phyloP scores from a whole-genome alignment of 2,888 invertebrate genomes.

The Axea sp. region DNA sequence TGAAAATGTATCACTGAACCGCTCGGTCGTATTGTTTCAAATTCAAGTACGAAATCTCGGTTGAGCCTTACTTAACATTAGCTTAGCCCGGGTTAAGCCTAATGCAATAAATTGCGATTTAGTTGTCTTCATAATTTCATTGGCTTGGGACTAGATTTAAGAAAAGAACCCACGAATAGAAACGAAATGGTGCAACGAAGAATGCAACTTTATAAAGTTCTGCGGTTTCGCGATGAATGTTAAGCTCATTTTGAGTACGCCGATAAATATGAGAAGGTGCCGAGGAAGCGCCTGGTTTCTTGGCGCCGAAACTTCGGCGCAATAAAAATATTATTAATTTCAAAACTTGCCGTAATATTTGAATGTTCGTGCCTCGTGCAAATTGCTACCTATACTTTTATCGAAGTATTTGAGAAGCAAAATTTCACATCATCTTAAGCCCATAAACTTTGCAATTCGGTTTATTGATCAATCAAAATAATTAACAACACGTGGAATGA shows the following conservation, averaged over 20 bases:
- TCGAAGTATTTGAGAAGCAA: no score
- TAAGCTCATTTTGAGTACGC: conserved; percentile 21
- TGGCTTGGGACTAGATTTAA: conserved; percentile 55
- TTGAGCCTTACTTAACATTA: conserved; percentile 62
- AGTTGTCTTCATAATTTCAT: conserved; percentile 60
- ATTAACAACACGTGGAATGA: no score
- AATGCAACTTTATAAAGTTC: conserved; percentile 48
- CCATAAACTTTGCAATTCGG: no score
- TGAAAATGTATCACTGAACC: conserved; percentile 41
- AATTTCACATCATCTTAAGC: no score
- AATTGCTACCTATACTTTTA: no score
- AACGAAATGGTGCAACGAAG: conserved; percentile 50
- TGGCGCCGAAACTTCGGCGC: conserved; percentile 24
- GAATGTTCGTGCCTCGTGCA: no score
- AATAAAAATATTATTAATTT: no score
- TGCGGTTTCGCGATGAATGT: conserved; percentile 44
- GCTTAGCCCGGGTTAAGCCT: conserved; percentile 59
- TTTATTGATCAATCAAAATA: no score
- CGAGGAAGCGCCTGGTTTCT: conserved; percentile 5
- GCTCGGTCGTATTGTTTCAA: conserved; percentile 51
- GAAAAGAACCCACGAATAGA: conserved; percentile 52
- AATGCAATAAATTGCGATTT: conserved; percentile 61
- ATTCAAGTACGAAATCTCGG: conserved; percentile 58
- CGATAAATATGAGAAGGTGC: conserved; percentile 19
- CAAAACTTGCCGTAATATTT: no score